phyloP scores from a whole-genome alignment of 2,797 vertebrate species.

The Xenops minutus region DNA sequence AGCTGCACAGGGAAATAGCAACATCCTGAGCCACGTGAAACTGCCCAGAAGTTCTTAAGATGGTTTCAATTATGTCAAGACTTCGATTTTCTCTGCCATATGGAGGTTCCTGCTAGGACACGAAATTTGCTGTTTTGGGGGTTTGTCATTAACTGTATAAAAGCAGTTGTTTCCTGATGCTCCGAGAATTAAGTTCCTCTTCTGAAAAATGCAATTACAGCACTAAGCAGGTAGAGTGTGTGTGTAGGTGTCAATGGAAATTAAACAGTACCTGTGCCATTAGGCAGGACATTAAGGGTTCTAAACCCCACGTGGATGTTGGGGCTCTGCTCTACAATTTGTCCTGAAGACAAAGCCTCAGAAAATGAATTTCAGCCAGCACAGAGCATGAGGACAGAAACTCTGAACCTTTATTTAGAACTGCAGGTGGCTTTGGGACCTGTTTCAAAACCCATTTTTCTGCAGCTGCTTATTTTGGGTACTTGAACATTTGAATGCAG shows the following conservation, averaged over 20 bases:
- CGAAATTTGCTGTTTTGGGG: not conserved
- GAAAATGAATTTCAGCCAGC: not conserved
- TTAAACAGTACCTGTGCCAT: not conserved
- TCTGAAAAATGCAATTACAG: not conserved
- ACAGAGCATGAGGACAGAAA: not conserved
- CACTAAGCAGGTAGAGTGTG: not conserved
- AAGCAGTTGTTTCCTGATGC: not conserved
- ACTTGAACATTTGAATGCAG: not conserved
- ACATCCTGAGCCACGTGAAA: not conserved
- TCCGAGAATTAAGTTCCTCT: not conserved
- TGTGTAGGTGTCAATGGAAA: not conserved
- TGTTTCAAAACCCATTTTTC: constrained; percentile 20
- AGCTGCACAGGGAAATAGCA: not conserved
- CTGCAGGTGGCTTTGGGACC: constrained; percentile 8
- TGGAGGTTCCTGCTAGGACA: not conserved
- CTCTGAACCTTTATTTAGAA: not conserved
- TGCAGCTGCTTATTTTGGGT: constrained; percentile 14
- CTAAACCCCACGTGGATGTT: accelerated
- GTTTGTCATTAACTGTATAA: not conserved
- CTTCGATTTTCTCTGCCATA: not conserved
- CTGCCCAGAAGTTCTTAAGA: not conserved
- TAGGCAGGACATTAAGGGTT: not conserved
- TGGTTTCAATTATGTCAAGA: not conserved
- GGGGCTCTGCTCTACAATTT: not conserved
- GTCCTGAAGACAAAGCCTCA: not conserved